Conservation (phyloP, 2,113 vertebrate genomes). For the Smithornis capensis region DNA sequence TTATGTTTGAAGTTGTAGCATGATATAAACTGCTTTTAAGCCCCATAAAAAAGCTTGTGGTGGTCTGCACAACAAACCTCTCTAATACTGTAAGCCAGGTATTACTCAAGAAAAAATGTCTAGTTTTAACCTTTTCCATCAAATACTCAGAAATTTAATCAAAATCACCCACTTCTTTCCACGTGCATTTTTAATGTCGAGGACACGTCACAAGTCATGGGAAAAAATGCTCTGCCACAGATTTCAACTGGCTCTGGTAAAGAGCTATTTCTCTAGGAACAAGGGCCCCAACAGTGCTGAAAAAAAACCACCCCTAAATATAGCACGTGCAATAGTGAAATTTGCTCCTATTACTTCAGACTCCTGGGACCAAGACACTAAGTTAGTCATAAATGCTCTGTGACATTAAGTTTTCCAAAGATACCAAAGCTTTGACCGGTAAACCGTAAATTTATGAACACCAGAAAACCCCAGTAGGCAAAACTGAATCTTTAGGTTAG, state of each 20-base stretch:
- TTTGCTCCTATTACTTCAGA: constrained; percentile 43
- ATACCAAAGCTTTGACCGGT: not conserved
- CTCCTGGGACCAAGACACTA: constrained; percentile 25
- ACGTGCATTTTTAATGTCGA: not conserved
- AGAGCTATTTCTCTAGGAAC: not conserved
- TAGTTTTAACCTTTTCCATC: constrained; percentile 24
- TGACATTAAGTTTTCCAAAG: constrained; percentile 45
- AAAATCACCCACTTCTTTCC: constrained; percentile 13
- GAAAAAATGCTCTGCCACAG: not conserved
- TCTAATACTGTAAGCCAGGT: not conserved
- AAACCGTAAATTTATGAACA: constrained; percentile 15
- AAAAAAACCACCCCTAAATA: not conserved
- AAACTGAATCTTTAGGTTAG: not conserved
- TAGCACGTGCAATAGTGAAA: not conserved
- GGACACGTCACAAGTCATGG: not conserved
- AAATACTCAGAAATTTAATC: constrained; percentile 11
- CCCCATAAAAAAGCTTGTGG: constrained; percentile 20
- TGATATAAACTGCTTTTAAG: constrained; percentile 39
- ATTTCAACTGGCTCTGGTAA: not conserved
- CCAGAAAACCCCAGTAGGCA: not conserved
- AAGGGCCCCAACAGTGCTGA: not conserved
- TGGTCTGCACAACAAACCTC: constrained; percentile 24
- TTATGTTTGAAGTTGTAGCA: constrained; percentile 17
- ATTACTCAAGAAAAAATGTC: constrained; percentile 33
- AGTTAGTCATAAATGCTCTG: constrained; percentile 24